A percentile compares a stretch with the other conserved stretches of the same genome.
These are phyloP conservation scores for Galendromus occidentalis DNA, from an alignment of 1,140 invertebrate genomes.

Conservation along the genomic window DNA sequence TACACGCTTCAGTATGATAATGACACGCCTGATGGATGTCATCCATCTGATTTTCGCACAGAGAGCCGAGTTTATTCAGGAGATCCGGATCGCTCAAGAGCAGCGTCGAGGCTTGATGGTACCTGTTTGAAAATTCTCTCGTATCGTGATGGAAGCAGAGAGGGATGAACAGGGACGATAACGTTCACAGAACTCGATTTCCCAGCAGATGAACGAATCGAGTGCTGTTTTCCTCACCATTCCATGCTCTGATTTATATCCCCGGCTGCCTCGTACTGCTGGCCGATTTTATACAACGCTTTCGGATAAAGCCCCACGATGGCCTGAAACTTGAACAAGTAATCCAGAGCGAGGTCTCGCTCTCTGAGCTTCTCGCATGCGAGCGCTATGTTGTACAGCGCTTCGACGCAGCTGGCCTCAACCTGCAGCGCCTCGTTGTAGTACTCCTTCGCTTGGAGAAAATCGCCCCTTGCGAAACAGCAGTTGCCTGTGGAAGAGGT, in stretches of 20 bases:
- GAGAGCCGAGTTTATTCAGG: conserved; percentile 56
- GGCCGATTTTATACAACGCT: conserved; percentile 65
- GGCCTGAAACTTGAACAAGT: conserved; percentile 58
- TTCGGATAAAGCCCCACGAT: conserved; percentile 55
- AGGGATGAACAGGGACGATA: not conserved
- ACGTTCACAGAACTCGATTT: not conserved
- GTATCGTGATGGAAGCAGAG: no score
- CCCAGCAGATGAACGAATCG: no score
- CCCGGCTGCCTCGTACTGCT: conserved; percentile 38
- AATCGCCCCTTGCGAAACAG: conserved; percentile 46
- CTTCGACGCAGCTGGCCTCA: conserved; percentile 66
- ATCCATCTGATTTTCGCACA: conserved; percentile 52
- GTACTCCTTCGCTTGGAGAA: conserved; percentile 49
- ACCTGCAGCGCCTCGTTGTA: conserved; percentile 56
- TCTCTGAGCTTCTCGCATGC: conserved; percentile 46
- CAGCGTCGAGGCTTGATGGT: conserved; percentile 60
- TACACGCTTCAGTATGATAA: conserved; percentile 71
- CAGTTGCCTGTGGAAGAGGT: conserved; percentile 40
- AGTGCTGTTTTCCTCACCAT: conserved; percentile 17
- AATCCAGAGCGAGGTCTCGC: conserved; percentile 51
- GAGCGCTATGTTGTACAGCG: conserved; percentile 69
- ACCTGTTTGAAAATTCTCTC: conserved; percentile 34
- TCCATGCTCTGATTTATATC: conserved; percentile 51
- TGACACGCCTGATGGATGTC: conserved; percentile 82
- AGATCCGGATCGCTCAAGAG: conserved; percentile 62